Evolutionary conservation across 2,888 invertebrate species (phyloP), one percentile per base, ranked within the genome.

Genomic region (Busseola fusca): DNA sequence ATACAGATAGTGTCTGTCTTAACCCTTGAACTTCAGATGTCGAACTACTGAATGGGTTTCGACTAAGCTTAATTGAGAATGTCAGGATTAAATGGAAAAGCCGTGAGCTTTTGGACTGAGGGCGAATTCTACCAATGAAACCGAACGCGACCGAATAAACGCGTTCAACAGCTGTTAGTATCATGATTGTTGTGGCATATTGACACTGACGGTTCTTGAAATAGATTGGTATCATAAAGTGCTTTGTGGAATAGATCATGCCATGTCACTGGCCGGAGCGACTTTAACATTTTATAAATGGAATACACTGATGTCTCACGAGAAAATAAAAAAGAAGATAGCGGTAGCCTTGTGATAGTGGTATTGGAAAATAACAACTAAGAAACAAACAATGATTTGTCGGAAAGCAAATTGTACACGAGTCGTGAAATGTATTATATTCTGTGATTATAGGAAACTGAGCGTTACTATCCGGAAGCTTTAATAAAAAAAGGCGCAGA

Each of bases 1-100:
- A 84, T 87, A 91, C 81, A 87, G 89, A 90, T 90, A 85, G 87
- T 82, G 70, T 75, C 81, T 82, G 72, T 78, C 76, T 78, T 82
- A 84, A 88, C 89, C 89, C 83, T 82, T 88, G 87, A 89, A 90
- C 90, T 89, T 86, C 73, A 80, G 81, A 78, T 73, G 76, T 76
- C 80, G 73, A 78, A 82, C 74, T 72, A 76, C 83, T 83, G 76
- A 83, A 80, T 80, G 69, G 74, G 76, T 76, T 81, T 78, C 78
- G 82, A 84, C 84, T 86, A 81, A 81, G 80, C 73, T 85, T 83
- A 83, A 87, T 84, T 82, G 76, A 78, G 73, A 65, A 72, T 58
- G 64, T 77, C 63, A 16, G 59, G 56, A 74, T 66, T 77, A 68
- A 67, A 60, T 48, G 48, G 25, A 59, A 58, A 62, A 68, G 27